Evolutionary conservation across 1,140 invertebrate species (phyloP).

Genomic region (Drosophila virilis): DNA sequence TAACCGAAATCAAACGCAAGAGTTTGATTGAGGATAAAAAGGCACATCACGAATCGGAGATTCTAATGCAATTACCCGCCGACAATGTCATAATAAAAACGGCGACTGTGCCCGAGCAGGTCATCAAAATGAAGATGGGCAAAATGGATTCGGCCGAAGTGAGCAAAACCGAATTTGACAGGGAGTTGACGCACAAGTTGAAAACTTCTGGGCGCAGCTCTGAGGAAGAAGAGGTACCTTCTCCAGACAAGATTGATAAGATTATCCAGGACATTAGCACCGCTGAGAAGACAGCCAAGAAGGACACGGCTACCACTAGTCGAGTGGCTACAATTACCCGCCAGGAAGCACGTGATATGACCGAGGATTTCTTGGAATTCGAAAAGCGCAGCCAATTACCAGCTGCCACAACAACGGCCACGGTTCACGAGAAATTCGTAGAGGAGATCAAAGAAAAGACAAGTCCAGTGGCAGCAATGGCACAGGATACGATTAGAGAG

Average conservation of each 20-base stretch:
- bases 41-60: slow-evolving; percentile 86
- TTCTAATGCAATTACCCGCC: slow-evolving; percentile 81
- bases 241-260: slow-evolving; percentile 64
- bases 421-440: slow-evolving; percentile 75
- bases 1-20: slow-evolving; percentile 89
- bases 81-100: slow-evolving; percentile 84
- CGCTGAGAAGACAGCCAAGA: slow-evolving; percentile 67
- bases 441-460: slow-evolving; percentile 76
- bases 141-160: slow-evolving; percentile 78
- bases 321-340: slow-evolving; percentile 64
- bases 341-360: slow-evolving; percentile 72
- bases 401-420: slow-evolving; percentile 39
- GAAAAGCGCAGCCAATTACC: slow-evolving; percentile 78
- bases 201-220: slow-evolving; percentile 77
- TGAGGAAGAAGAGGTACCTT: slow-evolving; percentile 71
- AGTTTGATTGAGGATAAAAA: slow-evolving; percentile 86
- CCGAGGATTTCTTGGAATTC: slow-evolving; percentile 75
- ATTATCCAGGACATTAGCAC: slow-evolving; percentile 74
- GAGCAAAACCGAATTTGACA: slow-evolving; percentile 83
- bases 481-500: slow-evolving; percentile 59
- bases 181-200: slow-evolving; percentile 81
- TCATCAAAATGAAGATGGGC: slow-evolving; percentile 84
- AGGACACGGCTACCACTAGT: slow-evolving; percentile 49
- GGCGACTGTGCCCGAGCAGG: slow-evolving; percentile 75
- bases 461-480: slow-evolving; percentile 54